A percentile compares a stretch with the other conserved stretches of the same genome.
These are phyloP conservation scores for Microctenopoma lineatum DNA, from an alignment of 2,797 vertebrate genomes.

Conservation along the genomic window DNA sequence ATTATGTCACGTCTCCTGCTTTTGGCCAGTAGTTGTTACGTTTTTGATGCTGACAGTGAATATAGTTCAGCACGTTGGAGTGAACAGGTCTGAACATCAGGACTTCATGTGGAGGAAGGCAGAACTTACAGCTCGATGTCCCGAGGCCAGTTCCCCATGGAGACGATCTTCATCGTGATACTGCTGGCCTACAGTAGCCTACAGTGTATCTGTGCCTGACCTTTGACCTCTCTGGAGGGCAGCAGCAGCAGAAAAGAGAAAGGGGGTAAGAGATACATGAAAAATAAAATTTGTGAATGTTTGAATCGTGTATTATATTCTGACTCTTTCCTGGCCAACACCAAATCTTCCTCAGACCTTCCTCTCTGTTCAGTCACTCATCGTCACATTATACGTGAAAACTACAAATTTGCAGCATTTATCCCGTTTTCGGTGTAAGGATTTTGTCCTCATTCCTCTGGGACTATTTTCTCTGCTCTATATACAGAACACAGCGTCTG, in stretches of 20 bases:
- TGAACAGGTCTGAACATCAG: slow-evolving; percentile 11
- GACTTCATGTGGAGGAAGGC: slow-evolving; percentile 17
- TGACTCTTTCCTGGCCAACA: too few species aligned
- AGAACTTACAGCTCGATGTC: slow-evolving; percentile 34
- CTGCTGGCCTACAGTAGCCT: neutral
- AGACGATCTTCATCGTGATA: neutral
- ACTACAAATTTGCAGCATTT: too few species aligned
- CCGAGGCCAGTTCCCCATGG: slow-evolving; percentile 27
- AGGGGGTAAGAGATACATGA: neutral
- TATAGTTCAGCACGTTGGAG: slow-evolving; percentile 33
- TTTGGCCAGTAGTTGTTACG: too few species aligned
- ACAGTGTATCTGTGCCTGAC: slow-evolving; percentile 12
- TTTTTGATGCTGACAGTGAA: slow-evolving; percentile 3
- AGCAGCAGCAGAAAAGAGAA: neutral
- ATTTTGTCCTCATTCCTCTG: too few species aligned
- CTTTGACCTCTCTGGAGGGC: slow-evolving; percentile 24
- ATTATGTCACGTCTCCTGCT: too few species aligned
- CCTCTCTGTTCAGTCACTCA: too few species aligned
- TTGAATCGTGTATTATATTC: too few species aligned
- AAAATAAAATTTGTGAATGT: neutral
- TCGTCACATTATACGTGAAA: too few species aligned
- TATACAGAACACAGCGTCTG: too few species aligned
- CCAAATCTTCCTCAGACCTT: too few species aligned
- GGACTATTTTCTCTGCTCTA: too few species aligned
- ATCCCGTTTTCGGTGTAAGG: too few species aligned